Evolutionary conservation across 30 jellyfish, hydroid and myxozoan genomes (phyloP).

Genomic region (Cassiopea xamachana): DNA sequence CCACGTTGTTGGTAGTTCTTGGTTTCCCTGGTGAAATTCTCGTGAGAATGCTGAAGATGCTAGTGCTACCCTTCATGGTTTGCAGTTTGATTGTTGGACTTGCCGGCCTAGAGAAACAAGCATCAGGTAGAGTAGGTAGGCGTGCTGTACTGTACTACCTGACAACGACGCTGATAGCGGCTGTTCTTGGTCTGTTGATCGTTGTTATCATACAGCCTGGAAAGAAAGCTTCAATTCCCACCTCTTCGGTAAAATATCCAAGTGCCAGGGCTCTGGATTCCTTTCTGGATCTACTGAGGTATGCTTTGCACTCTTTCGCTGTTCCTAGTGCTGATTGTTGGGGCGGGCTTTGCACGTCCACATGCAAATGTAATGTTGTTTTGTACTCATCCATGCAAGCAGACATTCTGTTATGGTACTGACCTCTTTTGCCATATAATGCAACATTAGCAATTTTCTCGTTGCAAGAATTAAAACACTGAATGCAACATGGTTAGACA

Average conservation of each 20-base stretch:
- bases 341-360: too few species aligned
- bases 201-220: constrained; percentile 82
- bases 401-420: too few species aligned
- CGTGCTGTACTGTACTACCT: constrained; percentile 77
- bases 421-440: too few species aligned
- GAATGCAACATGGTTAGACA: too few species aligned
- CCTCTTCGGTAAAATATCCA: constrained; percentile 34
- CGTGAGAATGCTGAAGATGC: constrained; percentile 80
- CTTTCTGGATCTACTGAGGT: constrained; percentile 76
- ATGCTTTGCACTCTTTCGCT: too few species aligned
- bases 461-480: too few species aligned
- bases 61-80: constrained; percentile 84
- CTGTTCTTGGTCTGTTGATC: constrained; percentile 68
- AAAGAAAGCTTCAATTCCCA: constrained; percentile 24
- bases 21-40: constrained; percentile 93
- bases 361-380: too few species aligned
- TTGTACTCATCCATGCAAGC: too few species aligned
- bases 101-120: constrained; percentile 92
- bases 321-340: too few species aligned
- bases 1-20: constrained; percentile 67
- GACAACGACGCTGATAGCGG: constrained; percentile 79
- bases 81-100: constrained; percentile 93
- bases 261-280: constrained; percentile 74
- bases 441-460: too few species aligned
- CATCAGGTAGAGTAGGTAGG: constrained; percentile 92